Conservation (phyloP, 2,113 vertebrate genomes). For the Sialia sialis region DNA sequence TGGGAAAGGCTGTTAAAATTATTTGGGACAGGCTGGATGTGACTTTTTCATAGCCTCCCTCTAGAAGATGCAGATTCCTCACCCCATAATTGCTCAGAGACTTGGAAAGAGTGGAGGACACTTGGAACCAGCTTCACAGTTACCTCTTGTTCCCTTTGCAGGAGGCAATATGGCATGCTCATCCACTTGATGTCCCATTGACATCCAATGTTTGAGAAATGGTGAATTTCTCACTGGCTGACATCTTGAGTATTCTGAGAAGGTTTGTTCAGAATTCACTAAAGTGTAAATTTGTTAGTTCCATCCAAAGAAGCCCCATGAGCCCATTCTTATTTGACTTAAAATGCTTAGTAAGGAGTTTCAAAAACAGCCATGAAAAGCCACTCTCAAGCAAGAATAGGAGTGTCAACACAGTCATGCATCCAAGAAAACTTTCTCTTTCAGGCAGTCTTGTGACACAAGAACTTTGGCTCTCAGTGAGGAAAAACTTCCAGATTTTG, state of each 20-base stretch:
- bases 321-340: conserved; percentile 32
- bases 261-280: conserved; percentile 4
- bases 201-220: not conserved
- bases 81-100: not conserved
- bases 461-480: conserved; percentile 15
- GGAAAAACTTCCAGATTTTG: conserved; percentile 42
- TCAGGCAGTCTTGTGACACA: conserved; percentile 36
- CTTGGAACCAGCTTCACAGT: not conserved
- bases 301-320: conserved; percentile 19
- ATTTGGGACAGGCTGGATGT: not conserved
- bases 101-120: not conserved
- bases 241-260: not conserved
- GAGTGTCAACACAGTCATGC: conserved; percentile 39
- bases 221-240: not conserved
- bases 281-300: conserved; percentile 33
- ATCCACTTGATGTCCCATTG: not conserved
- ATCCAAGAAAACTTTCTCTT: conserved; percentile 46
- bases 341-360: conserved; percentile 31
- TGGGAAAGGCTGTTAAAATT: not conserved
- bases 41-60: not conserved
- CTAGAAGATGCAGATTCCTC: not conserved
- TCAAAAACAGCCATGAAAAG: conserved; percentile 2
- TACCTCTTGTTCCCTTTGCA: not conserved
- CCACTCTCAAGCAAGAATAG: conserved; percentile 32
- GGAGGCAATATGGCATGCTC: not conserved